phyloP scores from a whole-genome alignment of 2,113 vertebrate species.

The Oreochromis niloticus region DNA sequence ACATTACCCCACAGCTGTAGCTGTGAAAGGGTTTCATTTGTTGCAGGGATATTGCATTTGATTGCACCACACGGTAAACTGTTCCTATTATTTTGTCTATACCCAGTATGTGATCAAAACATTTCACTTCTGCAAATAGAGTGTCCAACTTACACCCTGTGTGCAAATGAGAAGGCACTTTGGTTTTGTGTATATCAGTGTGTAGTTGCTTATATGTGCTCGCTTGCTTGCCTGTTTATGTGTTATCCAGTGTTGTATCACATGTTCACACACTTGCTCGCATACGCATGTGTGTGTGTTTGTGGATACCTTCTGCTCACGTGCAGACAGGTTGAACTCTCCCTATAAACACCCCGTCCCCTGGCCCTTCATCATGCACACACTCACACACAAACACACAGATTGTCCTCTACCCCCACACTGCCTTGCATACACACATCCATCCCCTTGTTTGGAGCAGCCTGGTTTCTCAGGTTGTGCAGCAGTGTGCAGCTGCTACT shows the following conservation, averaged over 20 bases:
- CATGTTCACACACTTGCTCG: conserved; percentile 6
- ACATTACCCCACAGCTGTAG: not conserved
- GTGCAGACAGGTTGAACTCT: conserved; percentile 21
- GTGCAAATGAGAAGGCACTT: not conserved
- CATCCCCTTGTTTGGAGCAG: conserved; percentile 9
- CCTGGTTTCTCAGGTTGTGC: conserved; percentile 41
- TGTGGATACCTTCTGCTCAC: conserved; percentile 26
- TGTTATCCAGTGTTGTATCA: not conserved
- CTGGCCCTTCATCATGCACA: not conserved
- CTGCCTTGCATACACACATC: not conserved
- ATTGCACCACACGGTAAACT: not conserved
- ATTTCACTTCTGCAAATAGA: not conserved
- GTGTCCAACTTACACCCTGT: not conserved
- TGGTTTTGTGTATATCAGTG: not conserved
- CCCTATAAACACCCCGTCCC: not conserved
- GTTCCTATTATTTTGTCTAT: not conserved
- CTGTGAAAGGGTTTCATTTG: not conserved
- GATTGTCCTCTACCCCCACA: not conserved
- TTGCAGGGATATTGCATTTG: not conserved
- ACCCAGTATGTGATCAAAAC: not conserved
- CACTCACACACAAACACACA: not conserved
- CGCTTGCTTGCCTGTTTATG: not conserved
- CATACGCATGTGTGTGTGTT: not conserved
- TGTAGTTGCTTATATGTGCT: not conserved
- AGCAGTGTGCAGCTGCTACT: conserved; percentile 30